A percentile compares a stretch with the other conserved stretches of the same genome.
Evolutionary conservation across 2,888 invertebrate genomes (phyloP).

Genomic region (Thecophora atra): DNA sequence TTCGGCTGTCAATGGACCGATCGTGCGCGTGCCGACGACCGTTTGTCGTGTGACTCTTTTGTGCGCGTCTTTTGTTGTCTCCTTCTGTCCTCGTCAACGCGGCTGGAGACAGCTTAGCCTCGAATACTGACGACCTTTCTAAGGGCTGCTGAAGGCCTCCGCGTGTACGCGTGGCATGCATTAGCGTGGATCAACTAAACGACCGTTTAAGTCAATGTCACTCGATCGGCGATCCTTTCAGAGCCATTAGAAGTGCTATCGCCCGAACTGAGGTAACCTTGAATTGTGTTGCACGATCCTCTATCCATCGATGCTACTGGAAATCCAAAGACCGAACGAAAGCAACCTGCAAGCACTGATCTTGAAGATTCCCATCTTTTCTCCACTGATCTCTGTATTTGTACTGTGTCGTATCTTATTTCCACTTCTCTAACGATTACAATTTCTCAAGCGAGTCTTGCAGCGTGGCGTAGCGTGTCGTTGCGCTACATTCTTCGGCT

Average conservation of each 20-base stretch:
- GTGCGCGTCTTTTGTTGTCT: neutral
- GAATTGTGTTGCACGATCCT: constrained; percentile 15
- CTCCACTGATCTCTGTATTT: neutral
- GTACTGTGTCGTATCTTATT: neutral
- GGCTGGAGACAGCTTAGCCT: neutral
- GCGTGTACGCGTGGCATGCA: constrained; percentile 45
- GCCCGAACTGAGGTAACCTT: constrained; percentile 14
- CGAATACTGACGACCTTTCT: constrained; percentile 5
- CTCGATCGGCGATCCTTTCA: constrained; percentile 17
- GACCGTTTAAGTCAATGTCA: constrained; percentile 14
- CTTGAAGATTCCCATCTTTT: neutral
- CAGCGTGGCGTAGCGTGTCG: neutral
- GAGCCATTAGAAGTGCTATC: constrained; percentile 24
- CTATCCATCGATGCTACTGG: neutral
- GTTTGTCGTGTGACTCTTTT: constrained; percentile 44
- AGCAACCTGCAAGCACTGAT: constrained; percentile 6
- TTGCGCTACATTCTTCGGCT: neutral
- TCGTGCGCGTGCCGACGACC: constrained; percentile 47
- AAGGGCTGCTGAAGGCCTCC: constrained; percentile 3
- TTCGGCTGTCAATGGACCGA: constrained; percentile 14
- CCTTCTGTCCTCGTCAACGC: constrained; percentile 18
- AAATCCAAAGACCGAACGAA: too few relatives aligned
- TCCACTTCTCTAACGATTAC: too few relatives aligned
- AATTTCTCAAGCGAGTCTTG: too few relatives aligned
- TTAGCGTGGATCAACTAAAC: constrained; percentile 31